phyloP scores from a whole-genome alignment of 2,888 invertebrate species.

The Orthonychiurus folsomi region DNA sequence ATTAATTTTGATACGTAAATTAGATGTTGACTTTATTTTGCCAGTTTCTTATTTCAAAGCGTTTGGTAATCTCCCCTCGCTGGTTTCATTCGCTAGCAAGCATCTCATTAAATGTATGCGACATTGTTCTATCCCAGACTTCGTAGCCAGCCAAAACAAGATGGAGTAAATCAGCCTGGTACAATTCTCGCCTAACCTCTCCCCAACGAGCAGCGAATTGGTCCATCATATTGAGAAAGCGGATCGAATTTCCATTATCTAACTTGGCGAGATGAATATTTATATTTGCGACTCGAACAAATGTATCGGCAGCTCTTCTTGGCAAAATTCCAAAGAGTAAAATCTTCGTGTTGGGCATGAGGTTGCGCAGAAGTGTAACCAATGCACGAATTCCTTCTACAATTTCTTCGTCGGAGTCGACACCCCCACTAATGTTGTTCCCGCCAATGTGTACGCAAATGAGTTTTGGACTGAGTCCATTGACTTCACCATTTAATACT shows the following conservation, averaged over 20 bases:
- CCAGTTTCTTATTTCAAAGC: background rate
- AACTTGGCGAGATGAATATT: constrained; percentile 19
- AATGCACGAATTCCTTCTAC: background rate
- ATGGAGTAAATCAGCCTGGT: constrained; percentile 25
- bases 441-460: constrained; percentile 1
- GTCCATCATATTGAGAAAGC: constrained; percentile 34
- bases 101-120: constrained; percentile 27
- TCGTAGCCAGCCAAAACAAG: constrained; percentile 26
- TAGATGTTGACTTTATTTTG: too few relatives aligned
- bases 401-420: background rate
- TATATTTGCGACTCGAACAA: constrained; percentile 11
- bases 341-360: constrained; percentile 13
- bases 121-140: constrained; percentile 33
- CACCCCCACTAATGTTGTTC: constrained; percentile 2
- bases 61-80: background rate
- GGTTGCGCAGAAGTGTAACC: background rate
- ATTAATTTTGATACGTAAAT: too few relatives aligned
- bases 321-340: constrained; percentile 20
- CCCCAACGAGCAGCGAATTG: constrained; percentile 25
- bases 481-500: constrained; percentile 7
- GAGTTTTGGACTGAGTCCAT: constrained; percentile 4
- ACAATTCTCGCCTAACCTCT: constrained; percentile 21
- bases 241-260: constrained; percentile 26
- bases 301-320: constrained; percentile 13
- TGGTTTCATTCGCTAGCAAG: constrained; percentile 4